These are phyloP conservation scores for Heterotis niloticus DNA, from an alignment of 2,113 vertebrate genomes.

Conservation along the genomic window DNA sequence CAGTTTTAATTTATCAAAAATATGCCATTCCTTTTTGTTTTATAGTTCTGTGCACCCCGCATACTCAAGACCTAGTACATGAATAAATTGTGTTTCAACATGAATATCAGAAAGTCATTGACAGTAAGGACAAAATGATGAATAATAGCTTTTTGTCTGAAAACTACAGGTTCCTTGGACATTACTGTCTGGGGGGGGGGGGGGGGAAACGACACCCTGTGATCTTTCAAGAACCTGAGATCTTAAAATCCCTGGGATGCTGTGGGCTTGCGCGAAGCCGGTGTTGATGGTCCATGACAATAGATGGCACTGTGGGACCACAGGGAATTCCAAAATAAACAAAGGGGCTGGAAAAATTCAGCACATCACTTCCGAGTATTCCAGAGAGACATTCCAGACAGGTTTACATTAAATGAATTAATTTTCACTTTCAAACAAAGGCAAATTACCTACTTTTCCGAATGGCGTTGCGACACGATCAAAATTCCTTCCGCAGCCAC, in stretches of 20 bases:
- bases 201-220: not conserved
- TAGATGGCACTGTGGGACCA: conserved; percentile 63
- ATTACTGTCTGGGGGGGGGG: not conserved
- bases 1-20: conserved; percentile 41
- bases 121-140: not conserved
- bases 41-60: not conserved
- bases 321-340: conserved; percentile 13
- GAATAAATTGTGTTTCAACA: not conserved
- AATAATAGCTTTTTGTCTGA: no score
- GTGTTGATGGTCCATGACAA: conserved; percentile 37
- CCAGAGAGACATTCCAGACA: not conserved
- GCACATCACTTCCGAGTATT: conserved; percentile 7
- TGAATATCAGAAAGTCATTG: not conserved
- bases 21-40: not conserved
- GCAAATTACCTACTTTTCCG: no score
- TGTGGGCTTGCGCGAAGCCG: conserved; percentile 23
- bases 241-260: not conserved
- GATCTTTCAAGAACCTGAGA: conserved; percentile 11
- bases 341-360: not conserved
- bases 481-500: no score
- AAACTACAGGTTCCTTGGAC: not conserved
- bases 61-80: not conserved
- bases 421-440: no score
- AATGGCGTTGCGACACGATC: no score
- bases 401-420: no score